phyloP scores from a whole-genome alignment of 1,140 invertebrate species.

The Drosophila rufa region DNA sequence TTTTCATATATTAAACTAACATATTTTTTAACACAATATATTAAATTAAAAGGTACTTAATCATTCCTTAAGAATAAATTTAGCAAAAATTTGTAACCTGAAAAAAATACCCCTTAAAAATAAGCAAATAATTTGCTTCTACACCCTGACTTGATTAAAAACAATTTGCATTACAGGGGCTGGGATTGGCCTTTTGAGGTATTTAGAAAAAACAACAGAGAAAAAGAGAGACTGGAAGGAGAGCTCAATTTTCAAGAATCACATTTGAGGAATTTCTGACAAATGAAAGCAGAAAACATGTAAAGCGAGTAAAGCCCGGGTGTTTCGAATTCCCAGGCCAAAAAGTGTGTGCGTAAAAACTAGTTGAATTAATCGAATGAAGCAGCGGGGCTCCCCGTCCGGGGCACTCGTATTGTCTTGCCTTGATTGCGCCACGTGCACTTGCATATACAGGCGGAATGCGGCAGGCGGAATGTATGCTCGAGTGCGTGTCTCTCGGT shows the following conservation, averaged over 20 bases:
- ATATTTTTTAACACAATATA: too few species aligned
- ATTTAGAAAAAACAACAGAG: background rate
- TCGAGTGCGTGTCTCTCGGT: constrained; percentile 9
- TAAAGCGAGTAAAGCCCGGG: background rate
- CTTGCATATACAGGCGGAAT: constrained; percentile 35
- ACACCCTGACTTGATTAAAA: background rate
- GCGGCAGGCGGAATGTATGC: constrained; percentile 17
- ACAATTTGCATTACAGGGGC: background rate
- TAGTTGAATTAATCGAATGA: constrained; percentile 33
- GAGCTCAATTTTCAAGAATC: background rate
- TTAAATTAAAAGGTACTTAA: too few species aligned
- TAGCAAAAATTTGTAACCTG: too few species aligned
- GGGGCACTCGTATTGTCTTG: constrained; percentile 19
- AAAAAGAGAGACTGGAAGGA: too few species aligned
- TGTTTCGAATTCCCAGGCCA: too few species aligned
- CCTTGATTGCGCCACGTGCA: constrained; percentile 43
- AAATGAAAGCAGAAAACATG: constrained; percentile 2
- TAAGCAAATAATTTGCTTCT: background rate
- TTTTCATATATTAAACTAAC: too few species aligned
- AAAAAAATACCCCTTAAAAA: too few species aligned
- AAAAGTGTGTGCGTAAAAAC: constrained; percentile 7
- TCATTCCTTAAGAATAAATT: too few species aligned
- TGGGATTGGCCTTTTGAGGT: background rate
- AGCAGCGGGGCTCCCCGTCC: background rate
- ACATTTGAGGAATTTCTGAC: constrained; percentile 5